Evolutionary conservation across 2,113 vertebrate species (phyloP), one percentile per base, ranked within the genome.

Genomic region (human (Homo sapiens)): DNA sequence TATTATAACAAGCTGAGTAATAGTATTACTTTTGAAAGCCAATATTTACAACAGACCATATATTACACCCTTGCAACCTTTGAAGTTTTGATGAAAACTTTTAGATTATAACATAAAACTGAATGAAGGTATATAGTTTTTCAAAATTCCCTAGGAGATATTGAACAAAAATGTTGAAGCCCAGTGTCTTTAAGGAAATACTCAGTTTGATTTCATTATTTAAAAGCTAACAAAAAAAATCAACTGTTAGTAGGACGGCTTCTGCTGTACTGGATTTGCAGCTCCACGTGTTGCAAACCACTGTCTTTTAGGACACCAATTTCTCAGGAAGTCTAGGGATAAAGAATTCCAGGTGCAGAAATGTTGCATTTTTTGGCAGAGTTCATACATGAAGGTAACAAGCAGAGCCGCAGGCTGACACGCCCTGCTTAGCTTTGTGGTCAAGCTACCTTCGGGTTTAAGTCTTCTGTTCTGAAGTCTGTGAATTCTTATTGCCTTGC

Each of bases 101-200:
- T 88, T 64, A 96, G 22, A 90, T 38, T 87, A 18, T 27, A 80
- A 38, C 84, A 86, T 93, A 89, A 78, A 97, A 80, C 16, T 61
- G 40, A 55, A 82, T 45, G 22, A 80, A 6, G 23, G 14, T 72
- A 48, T 30, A 23, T 61, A 61, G 38, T 38, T 94, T 96, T 94
- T 75, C 89, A 88, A 83, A 96, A 89, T 85, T 75, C 73, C 50
- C 57, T 66, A 79, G 73, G 25, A 38, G 27, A 87, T 55, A 8
- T 22, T 59, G 12, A 90, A 79, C 57, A 87, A 88, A 96, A 89
- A 52, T 73, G 20, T 38, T 11, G 18, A 66, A 86, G 78, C 52
- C 48, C n/a, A 73, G 27, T 72, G 18, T 52, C 52, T 72, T 85
- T 79, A 89, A 43, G 55, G 48, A 94, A 96, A 57, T 8, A 10